Percentiles rank a stretch among this genome's conserved stretches.
These are phyloP conservation scores for Harpegnathos saltator DNA, from an alignment of 1,140 invertebrate genomes.

Conservation along the genomic window DNA sequence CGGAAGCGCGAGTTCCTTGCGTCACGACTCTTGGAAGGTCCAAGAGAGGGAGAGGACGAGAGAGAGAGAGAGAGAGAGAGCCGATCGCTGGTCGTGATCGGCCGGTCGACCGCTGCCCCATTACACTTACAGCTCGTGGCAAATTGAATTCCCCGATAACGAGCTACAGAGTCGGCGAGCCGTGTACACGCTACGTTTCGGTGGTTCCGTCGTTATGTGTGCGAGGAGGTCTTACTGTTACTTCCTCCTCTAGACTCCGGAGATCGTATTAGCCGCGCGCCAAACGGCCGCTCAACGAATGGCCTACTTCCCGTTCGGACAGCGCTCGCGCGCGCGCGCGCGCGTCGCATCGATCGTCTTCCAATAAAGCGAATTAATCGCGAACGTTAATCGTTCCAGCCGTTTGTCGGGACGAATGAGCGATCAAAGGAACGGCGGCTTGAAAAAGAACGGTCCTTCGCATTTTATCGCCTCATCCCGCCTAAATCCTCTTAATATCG, in stretches of 20 bases:
- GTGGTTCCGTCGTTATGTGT: background rate
- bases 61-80: too few relatives aligned
- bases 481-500: conserved; percentile 64
- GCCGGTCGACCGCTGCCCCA: background rate
- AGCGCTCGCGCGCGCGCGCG: too few relatives aligned
- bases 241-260: background rate
- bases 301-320: conserved; percentile 33
- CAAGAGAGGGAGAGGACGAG: too few relatives aligned
- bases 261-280: background rate
- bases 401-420: conserved; percentile 50
- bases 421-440: conserved; percentile 51
- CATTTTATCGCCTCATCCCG: conserved; percentile 33
- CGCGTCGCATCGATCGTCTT: too few relatives aligned
- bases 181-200: conserved; percentile 23
- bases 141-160: conserved; percentile 51
- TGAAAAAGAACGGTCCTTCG: conserved; percentile 55
- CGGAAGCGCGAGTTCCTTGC: conserved; percentile 10
- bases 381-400: conserved; percentile 49
- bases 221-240: conserved; percentile 30
- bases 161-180: background rate
- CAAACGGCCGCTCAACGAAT: conserved; percentile 20
- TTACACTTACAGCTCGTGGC: conserved; percentile 15
- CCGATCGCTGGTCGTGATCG: too few relatives aligned
- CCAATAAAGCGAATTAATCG: conserved; percentile 62
- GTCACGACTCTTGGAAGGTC: too few relatives aligned